phyloP scores from a whole-genome alignment of 2,113 vertebrate genomes.

The Thalassoma bifasciatum region DNA sequence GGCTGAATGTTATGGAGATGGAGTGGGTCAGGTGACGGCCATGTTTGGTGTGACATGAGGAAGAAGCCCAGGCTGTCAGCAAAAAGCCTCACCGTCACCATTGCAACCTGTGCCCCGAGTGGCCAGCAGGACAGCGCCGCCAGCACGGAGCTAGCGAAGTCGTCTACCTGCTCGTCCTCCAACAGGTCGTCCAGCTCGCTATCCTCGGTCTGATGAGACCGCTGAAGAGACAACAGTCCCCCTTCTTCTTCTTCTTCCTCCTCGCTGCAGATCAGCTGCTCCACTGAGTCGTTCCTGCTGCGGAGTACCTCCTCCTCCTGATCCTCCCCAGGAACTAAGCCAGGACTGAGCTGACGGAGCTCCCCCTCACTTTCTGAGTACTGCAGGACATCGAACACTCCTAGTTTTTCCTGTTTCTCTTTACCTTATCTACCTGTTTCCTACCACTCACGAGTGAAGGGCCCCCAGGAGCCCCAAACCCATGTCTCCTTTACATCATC shows the following conservation, averaged over 20 bases:
- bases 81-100: constrained; percentile 84
- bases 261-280: constrained; percentile 66
- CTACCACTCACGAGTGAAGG: not conserved
- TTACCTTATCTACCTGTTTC: not conserved
- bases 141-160: constrained; percentile 88
- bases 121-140: constrained; percentile 90
- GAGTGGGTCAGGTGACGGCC: not conserved
- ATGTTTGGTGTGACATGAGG: not conserved
- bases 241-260: constrained; percentile 37
- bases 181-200: constrained; percentile 83
- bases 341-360: not conserved
- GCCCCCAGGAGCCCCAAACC: constrained; percentile 12
- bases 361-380: not conserved
- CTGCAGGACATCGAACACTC: not conserved
- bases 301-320: constrained; percentile 73
- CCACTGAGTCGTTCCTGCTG: constrained; percentile 61
- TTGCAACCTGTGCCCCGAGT: constrained; percentile 83
- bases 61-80: constrained; percentile 4
- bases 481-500: no score
- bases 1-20: constrained; percentile 6
- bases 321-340: not conserved
- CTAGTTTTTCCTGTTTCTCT: not conserved
- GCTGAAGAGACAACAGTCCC: constrained; percentile 19
- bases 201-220: constrained; percentile 45
- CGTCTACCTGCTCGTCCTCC: constrained; percentile 89